Percentiles rank a stretch among this genome's conserved stretches.
Evolutionary conservation across 2,113 vertebrate species (phyloP).

Genomic region (Dipodomys stephensi): DNA sequence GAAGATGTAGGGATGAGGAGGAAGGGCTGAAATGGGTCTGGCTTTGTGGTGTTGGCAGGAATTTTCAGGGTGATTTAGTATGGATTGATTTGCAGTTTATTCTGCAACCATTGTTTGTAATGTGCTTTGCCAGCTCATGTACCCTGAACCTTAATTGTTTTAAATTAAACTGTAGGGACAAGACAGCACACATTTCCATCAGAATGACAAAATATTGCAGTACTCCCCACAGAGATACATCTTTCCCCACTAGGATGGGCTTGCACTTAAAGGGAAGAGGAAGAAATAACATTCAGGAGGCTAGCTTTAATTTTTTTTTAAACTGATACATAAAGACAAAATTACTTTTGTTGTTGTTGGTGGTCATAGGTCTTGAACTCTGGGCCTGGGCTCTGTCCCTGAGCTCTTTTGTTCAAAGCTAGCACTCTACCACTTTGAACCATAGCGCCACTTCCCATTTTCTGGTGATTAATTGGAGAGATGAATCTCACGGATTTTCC

Average conservation of each 20-base stretch:
- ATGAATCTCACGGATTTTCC: too few species aligned
- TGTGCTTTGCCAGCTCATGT: slow-evolving; percentile 90
- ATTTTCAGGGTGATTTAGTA: slow-evolving; percentile 90
- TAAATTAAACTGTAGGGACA: slow-evolving; percentile 90
- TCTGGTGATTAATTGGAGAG: too few species aligned
- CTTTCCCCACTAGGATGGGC: slow-evolving; percentile 71
- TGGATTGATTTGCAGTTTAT: slow-evolving; percentile 90
- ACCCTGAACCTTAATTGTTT: slow-evolving; percentile 90
- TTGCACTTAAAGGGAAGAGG: slow-evolving; percentile 78
- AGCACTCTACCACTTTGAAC: too few species aligned
- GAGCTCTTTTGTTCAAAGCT: too few species aligned
- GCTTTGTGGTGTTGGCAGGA: slow-evolving; percentile 84
- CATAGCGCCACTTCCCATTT: too few species aligned
- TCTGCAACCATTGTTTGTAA: slow-evolving; percentile 90
- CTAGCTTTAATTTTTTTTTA: neutral
- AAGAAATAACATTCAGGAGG: slow-evolving; percentile 67
- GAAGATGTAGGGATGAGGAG: slow-evolving; percentile 73
- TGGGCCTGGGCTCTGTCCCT: too few species aligned
- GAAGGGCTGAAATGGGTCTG: slow-evolving; percentile 79
- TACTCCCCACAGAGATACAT: slow-evolving; percentile 84
- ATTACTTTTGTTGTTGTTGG: neutral
- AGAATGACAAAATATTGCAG: slow-evolving; percentile 88
- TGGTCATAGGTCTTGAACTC: neutral
- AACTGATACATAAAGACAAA: neutral
- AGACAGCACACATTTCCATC: slow-evolving; percentile 89